These are phyloP conservation scores for Empis livida DNA, from an alignment of 2,888 invertebrate genomes.

Conservation along the genomic window DNA sequence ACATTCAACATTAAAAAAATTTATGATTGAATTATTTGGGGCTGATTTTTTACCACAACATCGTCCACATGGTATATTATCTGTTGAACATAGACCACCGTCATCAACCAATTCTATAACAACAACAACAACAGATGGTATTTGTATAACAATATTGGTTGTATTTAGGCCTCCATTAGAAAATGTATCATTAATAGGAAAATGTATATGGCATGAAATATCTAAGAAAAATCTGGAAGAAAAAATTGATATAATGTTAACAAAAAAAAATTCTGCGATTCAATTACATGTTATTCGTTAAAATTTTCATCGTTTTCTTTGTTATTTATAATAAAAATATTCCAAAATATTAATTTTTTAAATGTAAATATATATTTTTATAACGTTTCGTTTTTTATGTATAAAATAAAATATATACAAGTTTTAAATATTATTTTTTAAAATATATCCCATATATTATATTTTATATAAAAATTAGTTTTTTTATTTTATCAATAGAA, in stretches of 20 bases:
- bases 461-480: too few species aligned
- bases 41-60: constrained; percentile 67
- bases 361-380: not conserved
- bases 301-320: constrained; percentile 11
- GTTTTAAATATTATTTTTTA: too few species aligned
- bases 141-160: constrained; percentile 69
- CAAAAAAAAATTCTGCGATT: constrained; percentile 62
- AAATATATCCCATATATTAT: too few species aligned
- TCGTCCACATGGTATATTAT: constrained; percentile 62
- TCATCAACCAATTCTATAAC: constrained; percentile 34
- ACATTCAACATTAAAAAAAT: constrained; percentile 74
- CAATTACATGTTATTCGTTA: constrained; percentile 72
- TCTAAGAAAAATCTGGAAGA: constrained; percentile 52
- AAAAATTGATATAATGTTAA: constrained; percentile 50
- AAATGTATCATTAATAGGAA: constrained; percentile 74
- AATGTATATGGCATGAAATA: constrained; percentile 81
- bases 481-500: too few species aligned
- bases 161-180: constrained; percentile 75
- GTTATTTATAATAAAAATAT: not conserved
- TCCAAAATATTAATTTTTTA: too few species aligned
- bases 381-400: not conserved
- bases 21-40: constrained; percentile 86
- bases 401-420: too few species aligned
- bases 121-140: constrained; percentile 51
- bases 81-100: constrained; percentile 57